These are phyloP conservation scores for Drosophila tani DNA, from an alignment of 1,140 invertebrate genomes.

Conservation along the genomic window DNA sequence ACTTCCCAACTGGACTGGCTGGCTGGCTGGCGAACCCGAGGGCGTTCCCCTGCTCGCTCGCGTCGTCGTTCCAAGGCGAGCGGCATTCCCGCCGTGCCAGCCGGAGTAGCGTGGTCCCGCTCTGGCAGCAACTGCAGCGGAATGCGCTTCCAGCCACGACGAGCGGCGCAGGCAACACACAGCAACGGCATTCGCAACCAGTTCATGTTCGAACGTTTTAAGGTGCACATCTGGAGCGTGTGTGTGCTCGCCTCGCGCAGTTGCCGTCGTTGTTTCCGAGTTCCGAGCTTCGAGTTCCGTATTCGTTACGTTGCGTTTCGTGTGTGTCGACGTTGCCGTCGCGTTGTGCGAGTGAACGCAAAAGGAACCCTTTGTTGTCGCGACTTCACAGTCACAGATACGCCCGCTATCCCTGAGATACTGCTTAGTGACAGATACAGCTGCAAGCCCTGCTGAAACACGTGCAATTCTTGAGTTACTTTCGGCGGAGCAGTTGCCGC, in stretches of 20 bases:
- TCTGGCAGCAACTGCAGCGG: constrained; percentile 66
- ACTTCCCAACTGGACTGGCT: constrained; percentile 21
- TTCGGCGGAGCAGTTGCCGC: background rate
- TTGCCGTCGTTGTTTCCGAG: constrained; percentile 39
- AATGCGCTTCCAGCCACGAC: constrained; percentile 49
- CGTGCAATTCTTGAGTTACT: constrained; percentile 15
- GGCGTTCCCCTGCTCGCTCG: constrained; percentile 44
- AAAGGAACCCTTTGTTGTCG: constrained; percentile 7
- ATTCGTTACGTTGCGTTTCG: constrained; percentile 36
- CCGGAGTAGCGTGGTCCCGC: constrained; percentile 50
- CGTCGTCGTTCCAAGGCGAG: constrained; percentile 36
- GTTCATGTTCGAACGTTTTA: constrained; percentile 79
- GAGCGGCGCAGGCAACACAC: constrained; percentile 18
- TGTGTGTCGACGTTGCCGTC: constrained; percentile 36
- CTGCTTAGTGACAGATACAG: constrained; percentile 13
- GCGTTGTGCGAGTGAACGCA: constrained; percentile 37
- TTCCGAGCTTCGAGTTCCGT: background rate
- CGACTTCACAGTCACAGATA: constrained; percentile 6
- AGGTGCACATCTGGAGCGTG: constrained; percentile 74
- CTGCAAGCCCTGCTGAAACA: background rate
- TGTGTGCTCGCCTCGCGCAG: constrained; percentile 32
- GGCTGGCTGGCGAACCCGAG: constrained; percentile 24
- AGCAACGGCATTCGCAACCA: constrained; percentile 79
- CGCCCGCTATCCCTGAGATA: constrained; percentile 5
- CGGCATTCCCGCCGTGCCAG: constrained; percentile 19